phyloP scores from a whole-genome alignment of 2,113 vertebrate species.

The Pelmatolapia mariae region DNA sequence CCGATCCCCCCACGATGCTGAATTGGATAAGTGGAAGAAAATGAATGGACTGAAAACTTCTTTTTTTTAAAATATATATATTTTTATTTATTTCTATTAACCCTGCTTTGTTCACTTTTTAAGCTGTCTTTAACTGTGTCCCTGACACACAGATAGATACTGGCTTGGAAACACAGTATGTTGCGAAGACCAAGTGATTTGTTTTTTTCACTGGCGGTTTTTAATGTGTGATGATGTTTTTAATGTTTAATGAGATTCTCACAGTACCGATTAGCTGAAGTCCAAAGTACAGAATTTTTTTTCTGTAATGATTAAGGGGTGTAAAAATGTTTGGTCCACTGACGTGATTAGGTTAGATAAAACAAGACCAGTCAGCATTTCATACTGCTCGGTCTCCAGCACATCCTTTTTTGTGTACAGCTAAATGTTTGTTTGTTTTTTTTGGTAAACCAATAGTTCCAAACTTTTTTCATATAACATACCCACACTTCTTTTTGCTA shows the following conservation, averaged over 20 bases:
- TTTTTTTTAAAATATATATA: fast-evolving
- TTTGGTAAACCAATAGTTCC: not conserved
- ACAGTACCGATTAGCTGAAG: not conserved
- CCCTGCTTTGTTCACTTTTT: not conserved
- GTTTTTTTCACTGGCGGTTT: not conserved
- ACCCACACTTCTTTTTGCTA: not conserved
- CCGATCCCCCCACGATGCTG: not conserved
- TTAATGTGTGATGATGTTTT: not conserved
- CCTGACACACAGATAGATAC: not conserved
- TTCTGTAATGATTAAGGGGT: not conserved
- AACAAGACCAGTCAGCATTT: not conserved
- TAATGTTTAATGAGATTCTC: not conserved
- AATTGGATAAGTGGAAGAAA: not conserved
- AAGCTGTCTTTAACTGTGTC: not conserved
- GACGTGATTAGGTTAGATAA: not conserved
- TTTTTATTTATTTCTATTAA: not conserved
- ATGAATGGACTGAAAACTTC: not conserved
- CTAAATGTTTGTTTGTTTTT: not conserved
- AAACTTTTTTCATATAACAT: not conserved
- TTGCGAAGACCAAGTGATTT: not conserved
- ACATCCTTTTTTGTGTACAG: not conserved
- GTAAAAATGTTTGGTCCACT: not conserved
- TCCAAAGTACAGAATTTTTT: not conserved
- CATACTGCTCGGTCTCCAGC: not conserved
- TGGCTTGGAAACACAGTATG: not conserved